Evolutionary conservation across 2,888 invertebrate species (phyloP).

Genomic region (Phaonia tiefii): DNA sequence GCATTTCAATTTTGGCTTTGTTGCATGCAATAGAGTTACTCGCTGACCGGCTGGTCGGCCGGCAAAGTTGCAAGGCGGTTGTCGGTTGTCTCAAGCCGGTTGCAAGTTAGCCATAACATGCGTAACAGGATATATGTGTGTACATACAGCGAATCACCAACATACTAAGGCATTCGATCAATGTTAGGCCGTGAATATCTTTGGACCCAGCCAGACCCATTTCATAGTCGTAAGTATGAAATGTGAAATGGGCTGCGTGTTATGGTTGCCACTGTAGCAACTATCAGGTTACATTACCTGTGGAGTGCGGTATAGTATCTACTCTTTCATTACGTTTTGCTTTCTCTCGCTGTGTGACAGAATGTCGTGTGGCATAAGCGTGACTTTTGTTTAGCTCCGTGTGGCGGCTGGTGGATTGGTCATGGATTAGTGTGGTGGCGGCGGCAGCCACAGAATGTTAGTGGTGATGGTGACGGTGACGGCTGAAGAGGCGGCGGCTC

Average conservation of each 20-base stretch:
- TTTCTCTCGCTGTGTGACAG: slow-evolving; percentile 40
- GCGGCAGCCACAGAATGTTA: too few relatives aligned
- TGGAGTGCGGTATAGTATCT: not conserved
- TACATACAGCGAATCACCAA: not conserved
- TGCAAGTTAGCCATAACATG: slow-evolving; percentile 53
- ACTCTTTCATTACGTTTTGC: slow-evolving; percentile 18
- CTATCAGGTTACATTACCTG: slow-evolving; percentile 25
- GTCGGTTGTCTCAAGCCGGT: slow-evolving; percentile 28
- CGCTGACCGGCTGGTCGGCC: slow-evolving; percentile 18
- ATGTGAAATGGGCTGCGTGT: too few relatives aligned
- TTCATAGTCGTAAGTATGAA: slow-evolving; percentile 27
- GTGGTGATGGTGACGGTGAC: slow-evolving; percentile 55
- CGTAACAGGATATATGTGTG: slow-evolving; percentile 67
- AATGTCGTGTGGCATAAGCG: slow-evolving; percentile 68
- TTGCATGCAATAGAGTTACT: slow-evolving; percentile 4
- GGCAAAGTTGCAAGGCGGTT: slow-evolving; percentile 23
- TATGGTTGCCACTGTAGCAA: not conserved
- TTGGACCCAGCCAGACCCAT: not conserved
- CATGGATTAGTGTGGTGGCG: slow-evolving; percentile 49
- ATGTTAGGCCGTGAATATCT: slow-evolving; percentile 26
- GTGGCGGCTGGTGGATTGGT: slow-evolving; percentile 41
- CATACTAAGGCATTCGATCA: slow-evolving; percentile 34
- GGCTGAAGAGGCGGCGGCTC: slow-evolving; percentile 2
- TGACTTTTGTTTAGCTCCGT: slow-evolving; percentile 56
- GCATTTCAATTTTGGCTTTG: slow-evolving; percentile 57